Conservation (phyloP, 2,113 vertebrate species). For the Cettia cetti region DNA sequence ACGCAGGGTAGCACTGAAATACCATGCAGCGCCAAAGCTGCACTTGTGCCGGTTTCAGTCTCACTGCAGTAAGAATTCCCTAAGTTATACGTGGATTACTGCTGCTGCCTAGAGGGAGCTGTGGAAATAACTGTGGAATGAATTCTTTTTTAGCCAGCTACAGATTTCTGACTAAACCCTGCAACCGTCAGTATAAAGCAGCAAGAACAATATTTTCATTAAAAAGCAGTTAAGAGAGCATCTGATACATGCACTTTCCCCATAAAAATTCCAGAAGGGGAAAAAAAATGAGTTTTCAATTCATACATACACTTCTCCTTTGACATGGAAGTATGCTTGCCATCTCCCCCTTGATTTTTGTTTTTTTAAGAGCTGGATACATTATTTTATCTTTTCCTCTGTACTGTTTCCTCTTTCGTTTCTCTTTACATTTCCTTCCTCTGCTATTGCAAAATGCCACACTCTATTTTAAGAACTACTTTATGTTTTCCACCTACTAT, state of each 20-base stretch:
- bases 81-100: background rate
- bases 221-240: background rate
- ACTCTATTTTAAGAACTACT: background rate
- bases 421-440: background rate
- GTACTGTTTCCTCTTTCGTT: background rate
- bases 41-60: background rate
- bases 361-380: background rate
- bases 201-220: background rate
- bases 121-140: background rate
- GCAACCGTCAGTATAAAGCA: background rate
- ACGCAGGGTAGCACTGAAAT: background rate
- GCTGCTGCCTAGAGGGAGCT: slow-evolving; percentile 47
- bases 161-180: background rate
- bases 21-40: background rate
- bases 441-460: background rate
- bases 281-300: accelerated
- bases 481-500: background rate
- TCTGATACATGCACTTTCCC: background rate
- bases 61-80: background rate
- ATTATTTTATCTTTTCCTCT: background rate
- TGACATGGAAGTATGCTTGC: background rate
- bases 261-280: background rate
- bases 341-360: background rate
- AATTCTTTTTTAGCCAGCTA: background rate
- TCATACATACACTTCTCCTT: background rate